Base-by-base conservation (phyloP, 2,888 invertebrate species). In the Gortyna flavago region DNA sequence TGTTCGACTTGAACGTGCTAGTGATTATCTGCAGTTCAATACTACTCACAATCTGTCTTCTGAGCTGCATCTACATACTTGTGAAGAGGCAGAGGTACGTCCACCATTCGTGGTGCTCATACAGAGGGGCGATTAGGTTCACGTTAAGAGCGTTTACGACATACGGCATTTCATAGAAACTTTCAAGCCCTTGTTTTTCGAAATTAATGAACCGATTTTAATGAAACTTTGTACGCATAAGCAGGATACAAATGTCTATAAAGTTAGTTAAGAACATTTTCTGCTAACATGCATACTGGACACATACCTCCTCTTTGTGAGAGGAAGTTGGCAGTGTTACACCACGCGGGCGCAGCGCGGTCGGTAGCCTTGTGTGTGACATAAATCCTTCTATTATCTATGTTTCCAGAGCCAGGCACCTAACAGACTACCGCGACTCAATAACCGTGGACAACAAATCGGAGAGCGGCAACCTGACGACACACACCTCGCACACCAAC, bases 1-100 rank as follows among this genome's bases (percentile, higher is more conserved):
- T 93, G 3, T 92, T 96, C 71, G 97, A 97, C 80, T 83, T 96
- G 21, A 97, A 97, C 81, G 94, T 96, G 92, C 75, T 96, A 57
- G 97, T 97, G 11, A 97, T 97, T 70, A 89, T 95, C 8, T 95
- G 96, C 91, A 97, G 97, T 80, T 96, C 95, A 3, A 93, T 96
- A 4, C 89, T 97, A 1, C 93, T 97, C 1, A 92, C 95, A 0
- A 88, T 96, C 8, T 97, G 97, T 72, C 91, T 97, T 2, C 79
- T 96, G 3, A 94, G 94, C 89, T 96, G 96, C 77, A 89, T 97
- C 54, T 97, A 96, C 75, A 96, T 96, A 62, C 90, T 97, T 3
- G 89, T 96, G 2, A 96, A 94, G 77, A 92, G 96, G 75, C 96
- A 96, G 48, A 94, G 96, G 97, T 68, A 59, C 7, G 59, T 59